Base-by-base conservation (phyloP, 2,888 invertebrate species). In the Campoletis raptor region DNA sequence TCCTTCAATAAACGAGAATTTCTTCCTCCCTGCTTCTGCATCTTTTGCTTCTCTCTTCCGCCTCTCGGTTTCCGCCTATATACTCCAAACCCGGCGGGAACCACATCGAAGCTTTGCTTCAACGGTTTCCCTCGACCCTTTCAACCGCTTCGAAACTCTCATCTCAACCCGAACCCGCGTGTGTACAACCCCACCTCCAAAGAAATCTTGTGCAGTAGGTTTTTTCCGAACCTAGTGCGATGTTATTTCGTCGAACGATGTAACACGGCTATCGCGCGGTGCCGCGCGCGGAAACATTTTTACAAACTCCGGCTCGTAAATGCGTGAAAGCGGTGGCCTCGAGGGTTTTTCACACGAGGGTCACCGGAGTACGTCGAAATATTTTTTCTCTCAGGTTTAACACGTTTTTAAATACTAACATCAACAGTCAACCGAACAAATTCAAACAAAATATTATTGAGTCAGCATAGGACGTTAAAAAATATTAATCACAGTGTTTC, bases 121-220 rank as follows among this genome's bases (percentile, higher is more conserved):
- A 85, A 87, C 86, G 76, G 85, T 82, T 76, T 57, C 15, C 54
- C 81, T 48, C 54, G 3, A 40, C 69, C 24, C 66, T 30, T 21
- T 45, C 45, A 21, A 40, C 66, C 84, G 84, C 86, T 86, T 79
- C 73, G 84, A 86, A 86, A 84, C 74, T 84, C 78, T 78, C 83
- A 84, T 84, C 86, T 78, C 52, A 81, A 74, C 81, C 54, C 48
- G 48, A 81, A 81, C 78, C 81, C n/a, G n/a, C 73, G 72, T 57
- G 78, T 69, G 76, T 72, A 77, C 66, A 54, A 69, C 67, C 48
- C 24, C 5, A 8, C 45, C 30, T 18, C 69, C 15, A 24, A 30
- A 42, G 45, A 30, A 45, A 70, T 61, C 30, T 80, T 70, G 48
- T 15, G 21, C 54, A 15, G 61, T 24, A 3, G 42, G 21, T 42